Evolutionary conservation across 2,888 invertebrate species (phyloP), one percentile per base, ranked within the genome.

Genomic region (Podotricha telesiphe): DNA sequence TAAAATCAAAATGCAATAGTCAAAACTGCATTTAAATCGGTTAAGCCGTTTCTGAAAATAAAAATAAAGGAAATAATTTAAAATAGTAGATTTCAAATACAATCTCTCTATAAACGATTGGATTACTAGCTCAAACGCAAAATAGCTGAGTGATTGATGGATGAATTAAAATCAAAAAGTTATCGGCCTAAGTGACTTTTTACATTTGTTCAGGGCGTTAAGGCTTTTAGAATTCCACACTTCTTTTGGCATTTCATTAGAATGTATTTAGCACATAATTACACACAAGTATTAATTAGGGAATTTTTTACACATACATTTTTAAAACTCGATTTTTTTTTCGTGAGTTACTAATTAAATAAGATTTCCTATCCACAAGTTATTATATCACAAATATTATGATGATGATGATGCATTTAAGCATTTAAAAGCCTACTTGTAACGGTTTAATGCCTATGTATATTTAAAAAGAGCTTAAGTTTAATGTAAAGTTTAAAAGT

Each of bases 401-500:
- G 28, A 34, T 53, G 15, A n/a, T 51, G 15, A 51, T 53, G 15
- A 34, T 11, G n/a, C 15, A 22, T 28, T 5, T 13, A 22, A 61
- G 22, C 15, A 19, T 8, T 45, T 17, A 19, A 34, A 37, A 55
- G 10, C 55, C 4, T 34, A 17, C 17, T 55, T 6, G n/a, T 55
- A 34, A 17, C 34, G 34, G 34, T 1, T 55, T 53, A 34, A 28
- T 34, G 10, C 19, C n/a, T 50, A 63, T 48, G 6, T 40, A 64
- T 40, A 17, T 40, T 51, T 42, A 47, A 67, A 34, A 55, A 11
- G 47, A 53, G 19, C 48, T 59, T 59, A 50, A 66, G 59, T 53
- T 62, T 47, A 62, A 62, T 61, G 45, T 45, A 67, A 53, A 59
- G 66, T 67, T 67, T 67, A 59, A 67, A 61, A 50, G 67, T 34